Conservation (phyloP, 2,113 vertebrate genomes). For the Ceuthmochares aereus region DNA sequence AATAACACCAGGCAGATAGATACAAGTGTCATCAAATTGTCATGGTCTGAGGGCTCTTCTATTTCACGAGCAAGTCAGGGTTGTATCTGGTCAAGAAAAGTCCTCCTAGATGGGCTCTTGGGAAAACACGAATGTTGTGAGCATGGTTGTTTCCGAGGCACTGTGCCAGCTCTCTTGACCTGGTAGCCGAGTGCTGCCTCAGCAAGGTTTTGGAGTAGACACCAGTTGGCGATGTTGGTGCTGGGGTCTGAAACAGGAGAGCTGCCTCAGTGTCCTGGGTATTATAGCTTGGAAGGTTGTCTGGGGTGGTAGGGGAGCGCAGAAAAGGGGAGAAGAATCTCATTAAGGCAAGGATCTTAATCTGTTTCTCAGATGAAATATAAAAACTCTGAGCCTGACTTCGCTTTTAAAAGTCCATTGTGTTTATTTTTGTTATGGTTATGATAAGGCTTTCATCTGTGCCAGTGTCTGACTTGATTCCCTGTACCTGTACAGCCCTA, state of each 20-base stretch:
- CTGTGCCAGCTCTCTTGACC: fast-evolving
- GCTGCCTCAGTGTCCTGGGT: neutral
- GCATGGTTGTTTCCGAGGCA: neutral
- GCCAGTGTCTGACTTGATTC: neutral
- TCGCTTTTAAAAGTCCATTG: neutral
- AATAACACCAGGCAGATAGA: neutral
- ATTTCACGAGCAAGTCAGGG: neutral
- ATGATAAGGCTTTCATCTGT: neutral
- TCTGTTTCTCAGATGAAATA: neutral
- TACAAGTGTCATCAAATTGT: fast-evolving
- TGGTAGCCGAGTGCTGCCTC: neutral
- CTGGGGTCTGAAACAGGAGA: neutral
- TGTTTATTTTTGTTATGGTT: neutral
- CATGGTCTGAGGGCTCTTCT: neutral
- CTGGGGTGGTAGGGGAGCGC: neutral
- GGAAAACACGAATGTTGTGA: neutral
- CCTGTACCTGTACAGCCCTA: neutral
- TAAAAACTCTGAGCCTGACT: neutral
- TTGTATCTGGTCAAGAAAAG: neutral
- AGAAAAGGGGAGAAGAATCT: neutral
- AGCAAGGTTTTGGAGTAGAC: neutral
- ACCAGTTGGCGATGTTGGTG: fast-evolving
- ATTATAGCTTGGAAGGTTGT: neutral
- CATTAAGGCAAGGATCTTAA: neutral
- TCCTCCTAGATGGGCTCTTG: neutral